Base-by-base conservation (phyloP, 1,140 invertebrate genomes). In the Drosophila mauritiana region DNA sequence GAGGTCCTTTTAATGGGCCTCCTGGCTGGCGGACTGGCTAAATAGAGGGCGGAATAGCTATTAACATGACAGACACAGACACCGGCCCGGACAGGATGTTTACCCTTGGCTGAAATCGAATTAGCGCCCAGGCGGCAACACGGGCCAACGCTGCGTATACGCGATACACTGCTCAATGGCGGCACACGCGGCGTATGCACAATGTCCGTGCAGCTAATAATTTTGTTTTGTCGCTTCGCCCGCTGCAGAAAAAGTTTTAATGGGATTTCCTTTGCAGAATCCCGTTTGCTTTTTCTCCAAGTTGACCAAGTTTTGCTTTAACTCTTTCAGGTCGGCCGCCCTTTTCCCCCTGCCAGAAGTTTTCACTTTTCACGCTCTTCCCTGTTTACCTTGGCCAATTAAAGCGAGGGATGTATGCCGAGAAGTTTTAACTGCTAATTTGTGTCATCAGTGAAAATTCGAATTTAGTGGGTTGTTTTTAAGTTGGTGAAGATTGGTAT, bases 1-100 rank as follows among this genome's bases (percentile, higher is more conserved):
- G 59, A 78, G 78, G 37, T 55, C 73, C 73, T 69, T 7, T 68
- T 77, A 85, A 80, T 85, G 81, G 54, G 62, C 62, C 22, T 53
- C 17, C 43, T 70, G 68, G 43, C 67, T 34, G 22, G 34, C 20
- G 36, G 51, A 46, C 17, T 54, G 40, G 4, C 42, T 34, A 39
- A 17, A 34, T 22, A 52, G 34, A 20, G 27, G 65, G 37, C 22
- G 13, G 36, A 11, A 20, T 11, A 51, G 67, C 82, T 86, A 81
- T 85, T 85, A 81, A 72, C 69, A 53, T 67, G 83, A 69, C 78
- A 58, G 51, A 49, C 59, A 76, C 48, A 54, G 61, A 67, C 48
- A 59, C 39, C 52, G 31, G 31, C 10, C 46, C 17, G 65, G 39
- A 31, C 65, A 27, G 61, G 61, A 68, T 70, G 68, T 57, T 70